These are phyloP conservation scores for Elysia chlorotica DNA, from an alignment of 1,140 invertebrate species.

Conservation along the genomic window DNA sequence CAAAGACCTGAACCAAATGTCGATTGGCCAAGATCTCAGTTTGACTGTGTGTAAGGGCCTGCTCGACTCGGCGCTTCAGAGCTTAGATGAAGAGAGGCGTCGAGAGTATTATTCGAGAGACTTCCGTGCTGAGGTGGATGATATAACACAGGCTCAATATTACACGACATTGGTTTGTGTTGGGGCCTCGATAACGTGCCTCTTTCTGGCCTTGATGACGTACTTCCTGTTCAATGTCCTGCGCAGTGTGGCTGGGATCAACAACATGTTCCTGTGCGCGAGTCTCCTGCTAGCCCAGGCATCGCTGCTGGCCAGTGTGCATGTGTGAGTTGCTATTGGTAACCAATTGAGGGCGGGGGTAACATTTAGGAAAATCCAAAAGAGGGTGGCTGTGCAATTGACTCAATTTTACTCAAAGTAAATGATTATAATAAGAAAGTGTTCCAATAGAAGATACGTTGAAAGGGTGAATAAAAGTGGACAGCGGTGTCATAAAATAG, in stretches of 20 bases:
- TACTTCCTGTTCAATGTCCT: neutral
- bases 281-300: neutral
- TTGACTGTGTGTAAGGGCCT: neutral
- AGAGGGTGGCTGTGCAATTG: too few relatives aligned
- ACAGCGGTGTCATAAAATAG: too few relatives aligned
- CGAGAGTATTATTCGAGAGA: too few relatives aligned
- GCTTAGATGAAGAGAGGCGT: neutral
- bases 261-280: constrained; percentile 4
- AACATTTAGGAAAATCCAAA: too few relatives aligned
- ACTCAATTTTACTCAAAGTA: too few relatives aligned
- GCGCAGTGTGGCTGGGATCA: neutral
- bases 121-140: neutral
- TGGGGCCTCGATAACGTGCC: neutral
- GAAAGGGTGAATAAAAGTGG: too few relatives aligned
- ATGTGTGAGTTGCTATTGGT: too few relatives aligned
- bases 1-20: neutral
- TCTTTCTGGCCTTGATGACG: neutral
- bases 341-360: too few relatives aligned
- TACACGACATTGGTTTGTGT: neutral
- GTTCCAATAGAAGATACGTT: too few relatives aligned
- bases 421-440: too few relatives aligned
- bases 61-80: neutral
- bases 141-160: neutral
- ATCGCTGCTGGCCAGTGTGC: neutral
- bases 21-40: neutral